Percentiles rank a stretch among this genome's conserved stretches.
Conservation (phyloP, 2,888 invertebrate genomes). For the Icerya purchasi region DNA sequence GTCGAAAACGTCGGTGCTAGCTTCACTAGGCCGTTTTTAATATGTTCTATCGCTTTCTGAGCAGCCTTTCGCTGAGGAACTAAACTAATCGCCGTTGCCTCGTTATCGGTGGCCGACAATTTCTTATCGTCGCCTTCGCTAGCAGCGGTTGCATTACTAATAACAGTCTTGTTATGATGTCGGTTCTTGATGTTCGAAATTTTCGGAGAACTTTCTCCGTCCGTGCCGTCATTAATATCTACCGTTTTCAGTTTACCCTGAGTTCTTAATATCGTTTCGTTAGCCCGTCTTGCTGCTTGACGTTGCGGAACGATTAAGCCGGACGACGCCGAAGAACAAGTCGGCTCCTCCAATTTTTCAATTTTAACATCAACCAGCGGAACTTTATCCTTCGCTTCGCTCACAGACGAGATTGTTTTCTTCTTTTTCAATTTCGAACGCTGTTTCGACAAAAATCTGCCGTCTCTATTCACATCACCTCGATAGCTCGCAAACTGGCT, state of each 20-base stretch:
- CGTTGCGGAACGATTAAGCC: conserved; percentile 74
- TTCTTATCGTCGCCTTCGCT: too few species aligned
- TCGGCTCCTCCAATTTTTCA: conserved; percentile 25
- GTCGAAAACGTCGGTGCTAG: conserved; percentile 21
- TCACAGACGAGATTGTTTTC: not conserved
- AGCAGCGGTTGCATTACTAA: not conserved
- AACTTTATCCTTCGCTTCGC: not conserved
- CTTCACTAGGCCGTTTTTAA: conserved; percentile 49
- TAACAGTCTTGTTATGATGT: not conserved
- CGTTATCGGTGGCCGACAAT: not conserved
- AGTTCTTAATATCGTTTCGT: conserved; percentile 51
- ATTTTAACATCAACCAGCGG: not conserved
- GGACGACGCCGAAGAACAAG: conserved; percentile 42
- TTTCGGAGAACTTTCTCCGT: not conserved
- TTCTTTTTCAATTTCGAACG: not conserved
- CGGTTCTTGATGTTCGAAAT: conserved; percentile 18
- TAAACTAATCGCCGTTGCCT: conserved; percentile 31
- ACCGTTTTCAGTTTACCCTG: conserved; percentile 21
- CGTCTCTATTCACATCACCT: too few species aligned
- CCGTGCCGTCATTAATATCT: not conserved
- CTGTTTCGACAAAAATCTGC: too few species aligned
- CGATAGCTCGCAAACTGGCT: too few species aligned
- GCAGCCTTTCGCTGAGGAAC: conserved; percentile 79
- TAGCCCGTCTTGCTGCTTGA: conserved; percentile 76
- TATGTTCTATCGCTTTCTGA: conserved; percentile 75